Conservation (phyloP, 2,797 vertebrate species). For the Chrysocyon brachyurus region DNA sequence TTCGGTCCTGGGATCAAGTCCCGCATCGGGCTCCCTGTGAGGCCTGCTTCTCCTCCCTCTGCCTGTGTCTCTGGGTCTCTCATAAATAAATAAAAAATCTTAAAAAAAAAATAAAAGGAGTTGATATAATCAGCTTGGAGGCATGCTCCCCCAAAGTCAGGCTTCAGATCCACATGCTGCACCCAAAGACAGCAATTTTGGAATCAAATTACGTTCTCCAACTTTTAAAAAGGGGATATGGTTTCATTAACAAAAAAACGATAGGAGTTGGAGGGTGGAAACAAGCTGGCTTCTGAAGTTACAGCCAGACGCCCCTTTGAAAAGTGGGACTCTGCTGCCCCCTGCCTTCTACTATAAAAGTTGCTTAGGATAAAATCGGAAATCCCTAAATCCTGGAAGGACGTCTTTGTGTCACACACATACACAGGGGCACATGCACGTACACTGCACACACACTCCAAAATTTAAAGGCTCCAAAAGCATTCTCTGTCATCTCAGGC, state of each 20-base stretch:
- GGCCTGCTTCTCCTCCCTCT: no score
- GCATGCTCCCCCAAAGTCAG: not conserved
- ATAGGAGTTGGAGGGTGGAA: not conserved
- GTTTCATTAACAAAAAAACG: constrained; percentile 59
- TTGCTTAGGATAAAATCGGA: not conserved
- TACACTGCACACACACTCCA: not conserved
- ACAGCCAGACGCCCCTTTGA: not conserved
- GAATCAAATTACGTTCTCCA: not conserved
- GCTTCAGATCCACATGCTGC: not conserved
- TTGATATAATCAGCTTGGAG: not conserved
- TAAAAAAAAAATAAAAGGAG: no score
- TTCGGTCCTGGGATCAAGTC: no score
- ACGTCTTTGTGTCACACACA: not conserved
- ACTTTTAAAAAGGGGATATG: constrained; percentile 24
- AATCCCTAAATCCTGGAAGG: not conserved
- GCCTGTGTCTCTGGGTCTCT: no score
- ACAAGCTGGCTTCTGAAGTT: not conserved
- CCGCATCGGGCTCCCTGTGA: no score
- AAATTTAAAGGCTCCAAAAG: not conserved
- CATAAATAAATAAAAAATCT: no score
- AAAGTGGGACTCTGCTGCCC: constrained; percentile 87
- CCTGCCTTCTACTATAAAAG: constrained; percentile 81
- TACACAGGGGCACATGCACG: not conserved
- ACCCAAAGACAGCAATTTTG: not conserved
- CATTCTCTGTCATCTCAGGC: not conserved